A percentile compares a stretch with the other conserved stretches of the same genome.
phyloP scores from a whole-genome alignment of 1,140 invertebrate genomes.

The Drosophila azteca region DNA sequence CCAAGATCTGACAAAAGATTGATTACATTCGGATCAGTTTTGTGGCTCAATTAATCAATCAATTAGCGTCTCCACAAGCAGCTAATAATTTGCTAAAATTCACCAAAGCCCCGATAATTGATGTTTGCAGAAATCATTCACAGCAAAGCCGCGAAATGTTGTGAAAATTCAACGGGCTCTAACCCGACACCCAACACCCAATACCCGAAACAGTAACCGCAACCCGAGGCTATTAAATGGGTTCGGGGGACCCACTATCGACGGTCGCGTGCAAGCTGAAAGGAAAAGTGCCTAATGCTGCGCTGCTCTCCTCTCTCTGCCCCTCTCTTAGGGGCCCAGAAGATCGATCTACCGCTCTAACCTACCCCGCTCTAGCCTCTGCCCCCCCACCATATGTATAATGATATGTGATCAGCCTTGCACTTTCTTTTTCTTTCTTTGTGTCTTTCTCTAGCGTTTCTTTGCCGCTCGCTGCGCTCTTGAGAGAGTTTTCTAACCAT shows the following conservation, averaged over 20 bases:
- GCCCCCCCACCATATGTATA: conserved; percentile 6
- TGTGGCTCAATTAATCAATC: conserved; percentile 27
- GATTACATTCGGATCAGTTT: conserved; percentile 6
- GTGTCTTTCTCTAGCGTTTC: conserved; percentile 38
- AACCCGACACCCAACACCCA: no score
- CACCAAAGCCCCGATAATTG: conserved; percentile 16
- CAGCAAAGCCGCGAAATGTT: conserved; percentile 21
- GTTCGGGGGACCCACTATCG: neutral
- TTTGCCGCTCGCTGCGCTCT: conserved; percentile 3
- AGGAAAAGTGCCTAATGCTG: conserved; percentile 38
- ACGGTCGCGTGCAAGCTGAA: conserved; percentile 19
- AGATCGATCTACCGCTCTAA: conserved; percentile 23
- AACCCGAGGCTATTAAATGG: neutral
- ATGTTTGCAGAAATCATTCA: conserved; percentile 48
- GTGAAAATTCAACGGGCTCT: conserved; percentile 20
- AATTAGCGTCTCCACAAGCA: conserved; percentile 39
- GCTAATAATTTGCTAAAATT: conserved; percentile 48
- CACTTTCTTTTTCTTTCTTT: conserved; percentile 60
- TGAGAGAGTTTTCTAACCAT: conserved; percentile 22
- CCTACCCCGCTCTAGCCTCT: conserved; percentile 8
- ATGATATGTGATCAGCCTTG: conserved; percentile 47
- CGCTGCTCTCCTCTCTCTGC: neutral
- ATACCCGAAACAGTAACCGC: neutral
- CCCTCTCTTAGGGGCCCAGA: conserved; percentile 2
- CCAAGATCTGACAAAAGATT: neutral